Base-by-base conservation (phyloP, 2,113 vertebrate species). In the Atractosteus spatula region DNA sequence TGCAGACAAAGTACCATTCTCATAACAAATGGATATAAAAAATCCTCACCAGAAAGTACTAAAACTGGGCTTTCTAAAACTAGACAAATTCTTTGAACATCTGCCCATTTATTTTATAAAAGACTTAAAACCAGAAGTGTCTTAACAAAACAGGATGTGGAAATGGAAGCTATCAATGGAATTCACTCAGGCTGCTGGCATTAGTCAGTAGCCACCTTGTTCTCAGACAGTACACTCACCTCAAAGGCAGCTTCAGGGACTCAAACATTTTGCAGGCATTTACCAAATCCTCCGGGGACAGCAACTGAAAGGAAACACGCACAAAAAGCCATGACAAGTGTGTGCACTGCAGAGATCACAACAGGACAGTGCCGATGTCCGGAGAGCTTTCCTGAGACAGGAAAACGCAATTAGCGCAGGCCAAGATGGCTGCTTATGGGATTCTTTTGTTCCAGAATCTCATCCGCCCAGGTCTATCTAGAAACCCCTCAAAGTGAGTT, bases 231-330 rank as follows among this genome's bases (percentile, higher is more conserved):
- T 41, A 47, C 62, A 63, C 44, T 71, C 61, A 98, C 97, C 94
- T 95, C 76, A 99, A 63, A 2, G 97, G 96, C 41, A 98, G 88
- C 74, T 97, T 96, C 80, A 99, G 82, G 0, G 93, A 90, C 80
- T 96, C 96, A 82, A 99, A 91, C 94, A 97, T 92, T 90, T 94
- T 99, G 84, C 96, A 99, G 0, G 97, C 94, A 59, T 98, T 98
- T 68, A 99, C 89, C 83, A 99, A 87, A 87, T 99, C 97, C 85
- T 99, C 97, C 43, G 97, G 91, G 71, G 91, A 93, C 63, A 93
- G 83, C 76, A 92, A 88, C 90, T 92, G 56, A 42, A 54, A 43
- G 10, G n/a, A 16, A 57, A 2, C n/a, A 44, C 0, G 41, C 6
- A 71, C 11, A 16, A n/a, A 66, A 44, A 45, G n/a, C 8, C 41